phyloP scores from a whole-genome alignment of 1,140 invertebrate genomes.

The Rhynchophorus ferrugineus region DNA sequence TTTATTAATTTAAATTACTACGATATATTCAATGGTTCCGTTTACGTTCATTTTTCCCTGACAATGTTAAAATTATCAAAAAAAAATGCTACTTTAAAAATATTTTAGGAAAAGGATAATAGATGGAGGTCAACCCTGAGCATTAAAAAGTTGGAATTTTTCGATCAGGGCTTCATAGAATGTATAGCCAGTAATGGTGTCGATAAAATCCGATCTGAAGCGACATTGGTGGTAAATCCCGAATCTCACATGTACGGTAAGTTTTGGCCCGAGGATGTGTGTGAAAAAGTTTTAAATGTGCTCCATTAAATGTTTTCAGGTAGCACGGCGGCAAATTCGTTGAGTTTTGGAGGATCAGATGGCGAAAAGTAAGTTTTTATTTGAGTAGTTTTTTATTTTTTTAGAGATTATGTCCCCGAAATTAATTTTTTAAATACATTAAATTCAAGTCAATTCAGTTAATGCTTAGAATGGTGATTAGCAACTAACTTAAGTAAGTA shows the following conservation, averaged over 20 bases:
- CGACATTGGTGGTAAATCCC: constrained; percentile 49
- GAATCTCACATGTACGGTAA: constrained; percentile 26
- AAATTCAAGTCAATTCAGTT: no score
- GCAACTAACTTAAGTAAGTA: no score
- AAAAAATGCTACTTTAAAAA: background rate
- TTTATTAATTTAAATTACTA: no score
- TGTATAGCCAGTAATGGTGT: constrained; percentile 56
- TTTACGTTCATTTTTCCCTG: background rate
- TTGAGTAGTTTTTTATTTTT: background rate
- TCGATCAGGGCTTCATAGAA: constrained; percentile 63
- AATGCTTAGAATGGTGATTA: no score
- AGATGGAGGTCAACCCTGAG: constrained; percentile 46
- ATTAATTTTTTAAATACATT: no score
- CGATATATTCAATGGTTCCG: no score
- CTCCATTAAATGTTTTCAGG: constrained; percentile 7
- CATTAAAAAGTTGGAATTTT: constrained; percentile 54
- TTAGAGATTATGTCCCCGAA: no score
- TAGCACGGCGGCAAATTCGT: constrained; percentile 16
- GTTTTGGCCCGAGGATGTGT: background rate
- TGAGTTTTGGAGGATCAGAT: constrained; percentile 19
- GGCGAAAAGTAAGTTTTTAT: constrained; percentile 11
- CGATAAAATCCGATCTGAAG: constrained; percentile 53
- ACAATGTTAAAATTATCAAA: background rate
- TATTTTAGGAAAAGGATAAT: constrained; percentile 25
- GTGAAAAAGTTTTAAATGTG: background rate